Conservation (phyloP, 23 tunicate genomes). For the Aplidium turbinatum region DNA sequence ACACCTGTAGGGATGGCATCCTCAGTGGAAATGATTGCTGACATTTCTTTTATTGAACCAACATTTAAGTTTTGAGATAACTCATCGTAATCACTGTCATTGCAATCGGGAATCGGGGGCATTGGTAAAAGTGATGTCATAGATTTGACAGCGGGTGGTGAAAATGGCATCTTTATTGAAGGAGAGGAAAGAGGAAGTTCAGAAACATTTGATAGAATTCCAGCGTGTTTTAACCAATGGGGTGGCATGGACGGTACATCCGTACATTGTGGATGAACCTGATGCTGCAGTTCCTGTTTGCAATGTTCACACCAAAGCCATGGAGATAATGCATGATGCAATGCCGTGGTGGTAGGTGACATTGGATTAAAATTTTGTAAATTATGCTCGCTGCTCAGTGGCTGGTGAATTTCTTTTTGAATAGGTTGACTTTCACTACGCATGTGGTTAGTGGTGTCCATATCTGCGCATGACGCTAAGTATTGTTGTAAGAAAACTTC, state of each 20-base stretch:
- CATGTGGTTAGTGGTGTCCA: constrained; percentile 10
- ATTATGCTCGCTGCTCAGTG: too few species aligned
- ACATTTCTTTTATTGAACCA: constrained; percentile 16
- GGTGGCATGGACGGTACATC: constrained; percentile 30
- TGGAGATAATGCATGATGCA: constrained; percentile 60
- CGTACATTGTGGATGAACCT: constrained; percentile 3
- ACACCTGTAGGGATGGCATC: constrained; percentile 53
- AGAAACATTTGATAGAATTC: constrained; percentile 36
- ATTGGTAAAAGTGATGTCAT: constrained; percentile 69
- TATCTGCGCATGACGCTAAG: constrained; percentile 32
- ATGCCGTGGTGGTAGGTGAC: constrained; percentile 25
- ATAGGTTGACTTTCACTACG: too few species aligned
- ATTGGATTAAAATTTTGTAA: constrained; percentile 33
- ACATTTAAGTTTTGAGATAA: neutral
- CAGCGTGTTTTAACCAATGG: constrained; percentile 28
- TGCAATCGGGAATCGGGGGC: constrained; percentile 75
- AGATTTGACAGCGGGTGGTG: neutral
- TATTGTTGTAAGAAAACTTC: constrained; percentile 38
- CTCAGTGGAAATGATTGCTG: constrained; percentile 51
- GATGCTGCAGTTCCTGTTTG: constrained; percentile 48
- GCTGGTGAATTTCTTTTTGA: too few species aligned
- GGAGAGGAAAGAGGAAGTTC: constrained; percentile 68
- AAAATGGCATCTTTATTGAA: neutral
- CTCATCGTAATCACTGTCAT: constrained; percentile 90
- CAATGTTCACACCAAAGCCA: constrained; percentile 71